Evolutionary conservation across 1,140 invertebrate genomes (phyloP).

Genomic region (Anagrus nilaparvatae): DNA sequence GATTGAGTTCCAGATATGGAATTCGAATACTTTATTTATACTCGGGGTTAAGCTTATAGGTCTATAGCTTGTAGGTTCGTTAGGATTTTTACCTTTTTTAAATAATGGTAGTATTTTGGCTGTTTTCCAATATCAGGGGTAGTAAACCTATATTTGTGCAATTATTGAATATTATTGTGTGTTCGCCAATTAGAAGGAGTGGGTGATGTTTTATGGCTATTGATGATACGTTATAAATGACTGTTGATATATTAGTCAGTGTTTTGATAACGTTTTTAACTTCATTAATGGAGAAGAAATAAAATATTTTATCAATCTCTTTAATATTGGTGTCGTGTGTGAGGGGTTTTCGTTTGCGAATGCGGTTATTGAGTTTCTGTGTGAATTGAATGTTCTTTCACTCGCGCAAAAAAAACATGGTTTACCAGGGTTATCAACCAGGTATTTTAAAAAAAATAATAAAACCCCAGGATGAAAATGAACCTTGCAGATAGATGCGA

Average conservation of each 20-base stretch:
- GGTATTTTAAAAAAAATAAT: too few relatives aligned
- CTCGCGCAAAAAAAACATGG: too few relatives aligned
- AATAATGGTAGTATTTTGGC: constrained; percentile 1
- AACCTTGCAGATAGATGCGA: too few relatives aligned
- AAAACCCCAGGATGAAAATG: too few relatives aligned
- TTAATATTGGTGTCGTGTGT: neutral
- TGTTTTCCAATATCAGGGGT: neutral
- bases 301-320: neutral
- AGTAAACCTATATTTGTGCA: neutral
- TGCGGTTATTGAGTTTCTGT: neutral
- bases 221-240: neutral
- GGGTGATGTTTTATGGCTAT: constrained; percentile 1
- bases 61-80: constrained; percentile 8
- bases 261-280: too few relatives aligned
- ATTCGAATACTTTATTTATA: constrained; percentile 23
- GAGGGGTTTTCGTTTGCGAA: neutral
- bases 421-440: too few relatives aligned
- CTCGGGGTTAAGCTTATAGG: constrained; percentile 30
- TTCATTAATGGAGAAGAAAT: neutral
- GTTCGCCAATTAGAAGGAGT: neutral
- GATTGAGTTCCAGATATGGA: neutral
- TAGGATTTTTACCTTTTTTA: constrained; percentile 7
- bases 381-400: too few relatives aligned
- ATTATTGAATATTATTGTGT: constrained; percentile 4
- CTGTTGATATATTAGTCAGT: neutral